These are phyloP conservation scores for Rhadina sibilatrix DNA, from an alignment of 2,113 vertebrate species.

Conservation along the genomic window DNA sequence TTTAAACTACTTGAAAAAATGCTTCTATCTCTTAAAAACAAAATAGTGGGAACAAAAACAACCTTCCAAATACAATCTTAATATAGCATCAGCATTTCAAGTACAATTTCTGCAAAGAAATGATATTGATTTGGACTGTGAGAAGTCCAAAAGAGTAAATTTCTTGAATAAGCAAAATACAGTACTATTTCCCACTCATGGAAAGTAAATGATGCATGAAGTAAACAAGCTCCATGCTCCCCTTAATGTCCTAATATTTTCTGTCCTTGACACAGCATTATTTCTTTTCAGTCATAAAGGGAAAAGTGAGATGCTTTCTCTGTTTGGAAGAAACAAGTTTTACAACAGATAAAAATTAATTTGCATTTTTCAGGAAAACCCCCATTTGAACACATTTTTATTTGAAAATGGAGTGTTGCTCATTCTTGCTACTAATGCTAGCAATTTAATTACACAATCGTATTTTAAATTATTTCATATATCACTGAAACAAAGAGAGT, in stretches of 20 bases:
- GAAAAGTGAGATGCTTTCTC: not conserved
- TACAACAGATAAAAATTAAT: not conserved
- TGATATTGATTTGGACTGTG: not conserved
- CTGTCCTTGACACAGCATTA: not conserved
- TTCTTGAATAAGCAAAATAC: not conserved
- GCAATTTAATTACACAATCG: not conserved
- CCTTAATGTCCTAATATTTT: not conserved
- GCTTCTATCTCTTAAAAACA: not conserved
- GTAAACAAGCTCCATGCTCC: not conserved
- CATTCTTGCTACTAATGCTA: not conserved
- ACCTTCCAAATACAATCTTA: not conserved
- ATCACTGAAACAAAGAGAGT: not conserved
- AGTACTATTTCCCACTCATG: not conserved
- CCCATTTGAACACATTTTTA: not conserved
- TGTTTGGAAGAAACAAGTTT: not conserved
- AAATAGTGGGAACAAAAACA: not conserved
- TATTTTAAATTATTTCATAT: not conserved
- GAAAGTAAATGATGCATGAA: not conserved
- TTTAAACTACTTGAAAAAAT: not conserved
- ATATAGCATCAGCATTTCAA: not conserved
- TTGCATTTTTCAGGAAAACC: not conserved
- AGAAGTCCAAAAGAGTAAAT: not conserved
- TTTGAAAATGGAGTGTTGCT: not conserved
- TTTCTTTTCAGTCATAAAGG: not conserved
- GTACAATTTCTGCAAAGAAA: not conserved